These are phyloP conservation scores for Acipenser ruthenus DNA, from an alignment of 2,797 vertebrate genomes.

Conservation along the genomic window DNA sequence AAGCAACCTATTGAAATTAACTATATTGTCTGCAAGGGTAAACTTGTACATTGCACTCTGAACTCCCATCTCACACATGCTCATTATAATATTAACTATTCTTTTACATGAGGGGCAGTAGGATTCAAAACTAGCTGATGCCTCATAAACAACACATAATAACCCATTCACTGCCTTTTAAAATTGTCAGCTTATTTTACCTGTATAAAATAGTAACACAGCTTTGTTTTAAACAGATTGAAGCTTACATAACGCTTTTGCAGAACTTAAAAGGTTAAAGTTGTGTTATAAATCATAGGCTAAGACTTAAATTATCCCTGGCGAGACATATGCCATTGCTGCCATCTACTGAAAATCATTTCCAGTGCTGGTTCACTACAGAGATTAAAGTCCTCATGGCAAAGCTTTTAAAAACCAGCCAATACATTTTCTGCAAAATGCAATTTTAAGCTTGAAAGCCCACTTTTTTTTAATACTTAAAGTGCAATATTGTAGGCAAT, in stretches of 20 bases:
- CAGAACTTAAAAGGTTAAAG: constrained; percentile 46
- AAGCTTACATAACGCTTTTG: constrained; percentile 44
- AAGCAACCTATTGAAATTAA: too few species aligned
- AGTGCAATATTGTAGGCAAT: too few species aligned
- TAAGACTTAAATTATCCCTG: constrained; percentile 3
- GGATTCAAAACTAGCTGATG: too few species aligned
- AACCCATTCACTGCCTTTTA: not conserved
- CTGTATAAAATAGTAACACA: constrained; percentile 25
- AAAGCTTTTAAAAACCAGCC: constrained; percentile 7
- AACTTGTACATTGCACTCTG: too few species aligned
- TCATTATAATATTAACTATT: too few species aligned
- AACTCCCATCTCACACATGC: too few species aligned
- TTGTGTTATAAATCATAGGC: constrained; percentile 25
- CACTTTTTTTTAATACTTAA: too few species aligned
- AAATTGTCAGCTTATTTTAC: not conserved
- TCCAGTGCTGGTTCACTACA: too few species aligned
- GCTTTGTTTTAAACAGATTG: constrained; percentile 29
- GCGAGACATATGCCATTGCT: constrained; percentile 42
- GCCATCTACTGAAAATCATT: constrained; percentile 46
- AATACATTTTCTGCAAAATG: not conserved
- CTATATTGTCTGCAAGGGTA: too few species aligned
- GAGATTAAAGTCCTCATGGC: not conserved
- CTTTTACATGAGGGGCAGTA: too few species aligned
- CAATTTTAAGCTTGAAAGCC: not conserved
- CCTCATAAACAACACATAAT: too few species aligned